phyloP scores from a whole-genome alignment of 2,797 vertebrate genomes.

The Petrocephalus sullivani region DNA sequence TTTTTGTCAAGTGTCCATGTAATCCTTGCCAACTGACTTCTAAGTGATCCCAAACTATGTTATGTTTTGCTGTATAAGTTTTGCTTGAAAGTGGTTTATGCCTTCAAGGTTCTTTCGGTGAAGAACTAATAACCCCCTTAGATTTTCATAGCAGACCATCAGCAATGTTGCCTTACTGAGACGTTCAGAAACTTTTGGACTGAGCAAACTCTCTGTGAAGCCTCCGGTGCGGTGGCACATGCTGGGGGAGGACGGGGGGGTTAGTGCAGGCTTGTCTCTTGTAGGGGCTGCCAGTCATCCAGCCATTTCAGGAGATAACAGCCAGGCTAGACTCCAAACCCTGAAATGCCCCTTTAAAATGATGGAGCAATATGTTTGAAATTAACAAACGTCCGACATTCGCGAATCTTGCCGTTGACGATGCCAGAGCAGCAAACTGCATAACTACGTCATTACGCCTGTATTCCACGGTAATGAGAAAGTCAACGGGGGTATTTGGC shows the following conservation, averaged over 20 bases:
- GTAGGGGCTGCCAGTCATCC: neutral
- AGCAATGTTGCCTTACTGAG: neutral
- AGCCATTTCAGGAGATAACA: constrained; percentile 8
- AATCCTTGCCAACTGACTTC: too few species aligned
- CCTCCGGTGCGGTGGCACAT: neutral
- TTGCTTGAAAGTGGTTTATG: neutral
- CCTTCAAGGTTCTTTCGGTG: neutral
- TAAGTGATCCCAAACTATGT: neutral
- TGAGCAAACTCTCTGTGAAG: neutral
- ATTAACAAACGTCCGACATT: neutral
- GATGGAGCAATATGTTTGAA: neutral
- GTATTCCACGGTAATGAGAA: neutral
- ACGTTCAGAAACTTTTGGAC: neutral
- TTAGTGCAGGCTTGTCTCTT: too few species aligned
- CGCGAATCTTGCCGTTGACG: too few species aligned
- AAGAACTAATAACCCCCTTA: neutral
- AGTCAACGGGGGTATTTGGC: too few species aligned
- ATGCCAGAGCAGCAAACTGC: neutral
- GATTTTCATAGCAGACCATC: neutral
- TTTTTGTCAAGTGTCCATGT: neutral
- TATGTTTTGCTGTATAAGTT: neutral
- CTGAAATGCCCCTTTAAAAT: neutral
- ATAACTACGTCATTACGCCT: neutral
- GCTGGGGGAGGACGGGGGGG: neutral
- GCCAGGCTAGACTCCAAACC: neutral